A percentile compares a stretch with the other conserved stretches of the same genome.
Conservation (phyloP, 2,113 vertebrate species). For the Lepus americanus region DNA sequence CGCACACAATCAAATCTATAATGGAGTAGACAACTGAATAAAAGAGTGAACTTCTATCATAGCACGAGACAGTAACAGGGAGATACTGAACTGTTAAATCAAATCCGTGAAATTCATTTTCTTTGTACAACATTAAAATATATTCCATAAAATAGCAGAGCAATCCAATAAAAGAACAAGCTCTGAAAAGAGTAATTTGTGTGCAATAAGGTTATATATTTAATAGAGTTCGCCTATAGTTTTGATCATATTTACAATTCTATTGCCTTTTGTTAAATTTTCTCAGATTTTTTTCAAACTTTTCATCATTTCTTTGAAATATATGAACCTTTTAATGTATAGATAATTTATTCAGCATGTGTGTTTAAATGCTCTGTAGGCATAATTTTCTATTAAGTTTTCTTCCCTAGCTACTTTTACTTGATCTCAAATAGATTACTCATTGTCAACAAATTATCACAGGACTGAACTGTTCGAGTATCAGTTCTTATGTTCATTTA, state of each 20-base stretch:
- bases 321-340: constrained; percentile 88
- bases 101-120: constrained; percentile 77
- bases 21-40: constrained; percentile 44
- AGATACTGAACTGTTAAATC: constrained; percentile 80
- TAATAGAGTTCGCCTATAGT: constrained; percentile 84
- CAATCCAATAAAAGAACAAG: constrained; percentile 76
- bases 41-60: constrained; percentile 56
- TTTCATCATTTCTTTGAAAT: constrained; percentile 87
- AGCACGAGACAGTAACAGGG: constrained; percentile 66
- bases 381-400: constrained; percentile 88
- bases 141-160: constrained; percentile 80
- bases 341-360: constrained; percentile 88
- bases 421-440: constrained; percentile 88
- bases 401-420: constrained; percentile 85
- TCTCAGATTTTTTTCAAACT: constrained; percentile 78
- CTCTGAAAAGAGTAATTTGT: constrained; percentile 81
- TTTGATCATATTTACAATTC: constrained; percentile 86
- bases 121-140: constrained; percentile 80
- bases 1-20: constrained; percentile 6
- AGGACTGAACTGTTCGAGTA: constrained; percentile 80
- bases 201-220: constrained; percentile 79
- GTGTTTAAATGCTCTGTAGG: constrained; percentile 88
- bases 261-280: constrained; percentile 87
- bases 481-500: constrained; percentile 85
- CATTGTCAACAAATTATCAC: constrained; percentile 88